phyloP scores from a whole-genome alignment of 2,888 invertebrate genomes.

The Epinotia brunnichana region DNA sequence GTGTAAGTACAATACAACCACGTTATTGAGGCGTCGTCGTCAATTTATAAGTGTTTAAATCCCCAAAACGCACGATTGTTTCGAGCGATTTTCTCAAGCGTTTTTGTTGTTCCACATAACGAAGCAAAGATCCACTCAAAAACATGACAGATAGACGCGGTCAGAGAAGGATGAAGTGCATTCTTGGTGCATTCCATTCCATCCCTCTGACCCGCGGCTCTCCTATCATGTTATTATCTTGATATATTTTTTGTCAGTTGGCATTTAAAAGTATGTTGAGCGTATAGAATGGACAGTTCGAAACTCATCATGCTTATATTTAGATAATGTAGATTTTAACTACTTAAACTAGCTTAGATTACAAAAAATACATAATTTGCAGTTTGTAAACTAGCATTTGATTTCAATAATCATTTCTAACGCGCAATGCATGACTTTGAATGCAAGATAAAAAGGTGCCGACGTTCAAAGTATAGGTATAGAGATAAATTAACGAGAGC shows the following conservation, averaged over 20 bases:
- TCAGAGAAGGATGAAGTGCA: constrained; percentile 41
- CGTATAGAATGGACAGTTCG: constrained; percentile 14
- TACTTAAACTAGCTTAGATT: too few relatives aligned
- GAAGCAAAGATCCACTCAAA: constrained; percentile 37
- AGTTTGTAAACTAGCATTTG: too few relatives aligned
- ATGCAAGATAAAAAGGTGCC: not conserved
- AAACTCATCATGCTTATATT: not conserved
- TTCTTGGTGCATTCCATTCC: constrained; percentile 41
- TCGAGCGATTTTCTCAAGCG: constrained; percentile 15
- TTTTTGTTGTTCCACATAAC: constrained; percentile 32
- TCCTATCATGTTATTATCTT: constrained; percentile 42
- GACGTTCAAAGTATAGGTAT: not conserved
- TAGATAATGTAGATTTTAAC: not conserved
- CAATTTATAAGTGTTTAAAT: constrained; percentile 15
- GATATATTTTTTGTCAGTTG: constrained; percentile 39
- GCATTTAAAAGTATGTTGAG: constrained; percentile 23
- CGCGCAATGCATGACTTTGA: not conserved
- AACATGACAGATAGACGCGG: constrained; percentile 42
- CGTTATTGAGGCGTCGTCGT: not conserved
- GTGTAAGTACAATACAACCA: not conserved
- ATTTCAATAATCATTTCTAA: not conserved
- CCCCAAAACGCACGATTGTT: constrained; percentile 17
- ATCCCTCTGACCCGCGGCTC: constrained; percentile 43
- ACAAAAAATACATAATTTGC: too few relatives aligned
- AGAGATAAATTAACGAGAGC: too few relatives aligned